Conservation (phyloP, 2,888 invertebrate genomes). For the Cataglyphis albicans region DNA sequence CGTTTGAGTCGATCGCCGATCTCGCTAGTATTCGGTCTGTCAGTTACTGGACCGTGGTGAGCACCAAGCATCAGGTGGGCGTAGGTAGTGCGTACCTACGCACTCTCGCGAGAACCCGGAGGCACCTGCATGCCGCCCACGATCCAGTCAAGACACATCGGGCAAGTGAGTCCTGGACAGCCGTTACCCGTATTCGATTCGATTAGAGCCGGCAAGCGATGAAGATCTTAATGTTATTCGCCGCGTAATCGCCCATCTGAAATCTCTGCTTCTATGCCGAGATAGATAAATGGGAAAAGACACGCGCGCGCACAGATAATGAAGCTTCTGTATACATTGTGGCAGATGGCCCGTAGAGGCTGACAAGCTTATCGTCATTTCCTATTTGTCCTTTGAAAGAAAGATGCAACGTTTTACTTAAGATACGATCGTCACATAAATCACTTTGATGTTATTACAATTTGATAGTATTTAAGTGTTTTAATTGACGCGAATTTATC, state of each 20-base stretch:
- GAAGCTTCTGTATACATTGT: constrained; percentile 45
- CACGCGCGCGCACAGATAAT: constrained; percentile 10
- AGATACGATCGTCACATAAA: constrained; percentile 16
- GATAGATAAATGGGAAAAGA: constrained; percentile 50
- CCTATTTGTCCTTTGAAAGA: constrained; percentile 7
- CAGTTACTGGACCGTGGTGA: constrained; percentile 59
- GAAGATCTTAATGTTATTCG: constrained; percentile 73
- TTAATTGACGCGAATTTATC: not conserved
- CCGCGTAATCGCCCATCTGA: constrained; percentile 53
- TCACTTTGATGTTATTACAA: constrained; percentile 15
- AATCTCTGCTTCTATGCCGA: constrained; percentile 55
- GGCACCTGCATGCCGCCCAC: constrained; percentile 75
- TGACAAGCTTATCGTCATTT: constrained; percentile 10
- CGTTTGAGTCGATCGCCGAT: constrained; percentile 39
- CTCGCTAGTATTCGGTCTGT: constrained; percentile 52
- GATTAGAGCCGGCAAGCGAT: constrained; percentile 65
- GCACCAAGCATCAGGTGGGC: constrained; percentile 64
- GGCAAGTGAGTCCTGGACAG: constrained; percentile 54
- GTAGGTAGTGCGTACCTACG: constrained; percentile 65
- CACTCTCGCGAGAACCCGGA: constrained; percentile 63
- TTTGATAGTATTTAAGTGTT: not conserved
- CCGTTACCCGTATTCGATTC: constrained; percentile 55
- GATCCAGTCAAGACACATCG: constrained; percentile 52
- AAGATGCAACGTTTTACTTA: not conserved
- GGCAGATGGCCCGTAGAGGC: constrained; percentile 22